These are phyloP conservation scores for Dicyrtoma fusca DNA, from an alignment of 2,888 invertebrate species.

Conservation along the genomic window DNA sequence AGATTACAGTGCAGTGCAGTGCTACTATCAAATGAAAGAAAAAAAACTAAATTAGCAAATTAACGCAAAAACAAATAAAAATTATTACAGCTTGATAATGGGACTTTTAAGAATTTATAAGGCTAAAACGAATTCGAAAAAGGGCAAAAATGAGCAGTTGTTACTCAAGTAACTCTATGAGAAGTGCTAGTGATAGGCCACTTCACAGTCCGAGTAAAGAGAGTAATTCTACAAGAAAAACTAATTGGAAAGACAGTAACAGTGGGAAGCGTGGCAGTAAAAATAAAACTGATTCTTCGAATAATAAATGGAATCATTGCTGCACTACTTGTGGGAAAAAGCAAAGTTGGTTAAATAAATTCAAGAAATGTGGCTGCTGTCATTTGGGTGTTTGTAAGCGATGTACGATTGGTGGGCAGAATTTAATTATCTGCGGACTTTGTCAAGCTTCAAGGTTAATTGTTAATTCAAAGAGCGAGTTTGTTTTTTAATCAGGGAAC, in stretches of 20 bases:
- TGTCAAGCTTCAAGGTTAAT: constrained; percentile 38
- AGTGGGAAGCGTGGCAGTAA: neutral
- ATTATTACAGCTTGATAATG: too few relatives aligned
- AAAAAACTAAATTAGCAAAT: too few relatives aligned
- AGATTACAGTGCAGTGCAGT: too few relatives aligned
- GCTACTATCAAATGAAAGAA: too few relatives aligned
- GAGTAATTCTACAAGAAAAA: neutral
- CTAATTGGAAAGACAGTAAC: neutral
- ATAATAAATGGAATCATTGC: constrained; percentile 20
- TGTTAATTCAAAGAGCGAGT: too few relatives aligned
- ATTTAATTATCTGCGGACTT: constrained; percentile 32
- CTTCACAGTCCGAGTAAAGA: neutral
- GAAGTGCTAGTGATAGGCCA: neutral
- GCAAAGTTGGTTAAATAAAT: constrained; percentile 33
- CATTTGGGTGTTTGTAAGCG: constrained; percentile 33
- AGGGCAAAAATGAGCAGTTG: constrained; percentile 3
- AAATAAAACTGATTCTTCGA: constrained; percentile 19
- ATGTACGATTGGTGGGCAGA: constrained; percentile 36
- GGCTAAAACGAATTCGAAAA: neutral
- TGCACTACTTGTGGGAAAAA: constrained; percentile 38
- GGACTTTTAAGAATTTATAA: neutral
- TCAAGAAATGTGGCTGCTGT: constrained; percentile 36
- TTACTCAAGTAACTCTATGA: neutral
- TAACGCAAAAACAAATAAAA: too few relatives aligned
- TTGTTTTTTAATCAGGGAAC: too few relatives aligned